Evolutionary conservation across 2,888 invertebrate genomes (phyloP), one percentile per base, ranked within the genome.

Genomic region (Toxonevra muliebris): DNA sequence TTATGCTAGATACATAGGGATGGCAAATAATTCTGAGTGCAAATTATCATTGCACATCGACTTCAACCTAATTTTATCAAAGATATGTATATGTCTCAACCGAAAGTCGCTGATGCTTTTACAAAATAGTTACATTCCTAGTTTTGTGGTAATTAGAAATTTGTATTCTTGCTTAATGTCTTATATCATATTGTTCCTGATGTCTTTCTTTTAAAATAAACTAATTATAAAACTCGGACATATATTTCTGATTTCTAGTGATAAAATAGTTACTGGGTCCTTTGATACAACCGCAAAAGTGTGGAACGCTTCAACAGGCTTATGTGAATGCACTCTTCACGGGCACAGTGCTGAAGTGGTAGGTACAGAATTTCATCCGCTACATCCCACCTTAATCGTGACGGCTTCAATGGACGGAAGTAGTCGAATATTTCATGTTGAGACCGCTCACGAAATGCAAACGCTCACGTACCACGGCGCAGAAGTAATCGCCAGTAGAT

Each of bases 331-430:
- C 55, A 91, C 91, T 0, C 86, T 93, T 61, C 88, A 90, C 85
- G 94, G 94, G 0, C 94, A 94, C 79, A 86, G 87, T 0, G 93
- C 90, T 0, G 93, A 94, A 84, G 89, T 92, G 65, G 92, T 93
- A 52, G 89, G 88, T 0, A 88, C 89, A 0, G 89, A 90, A 82
- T 93, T 93, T 84, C 90, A 89, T 77, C 88, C 90, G 0, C 43
- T 78, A 45, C 88, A 88, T 71, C 72, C 74, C 4, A 88, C 89
- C 64, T 84, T 88, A 65, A 87, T 91, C 0, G 93, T 90, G 7
- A 93, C 94, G 0, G 92, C 91, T 0, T 92, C 93, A 17, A 91
- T 93, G 89, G 94, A 94, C 79, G 87, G 87, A 55, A 91, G 90
- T 0, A 91, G 92, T 8, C 91, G 90, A 76, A 85, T 94, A 41